Evolutionary conservation across 92 coral and sea anemone species (phyloP).

Genomic region (Siderastrea radians): DNA sequence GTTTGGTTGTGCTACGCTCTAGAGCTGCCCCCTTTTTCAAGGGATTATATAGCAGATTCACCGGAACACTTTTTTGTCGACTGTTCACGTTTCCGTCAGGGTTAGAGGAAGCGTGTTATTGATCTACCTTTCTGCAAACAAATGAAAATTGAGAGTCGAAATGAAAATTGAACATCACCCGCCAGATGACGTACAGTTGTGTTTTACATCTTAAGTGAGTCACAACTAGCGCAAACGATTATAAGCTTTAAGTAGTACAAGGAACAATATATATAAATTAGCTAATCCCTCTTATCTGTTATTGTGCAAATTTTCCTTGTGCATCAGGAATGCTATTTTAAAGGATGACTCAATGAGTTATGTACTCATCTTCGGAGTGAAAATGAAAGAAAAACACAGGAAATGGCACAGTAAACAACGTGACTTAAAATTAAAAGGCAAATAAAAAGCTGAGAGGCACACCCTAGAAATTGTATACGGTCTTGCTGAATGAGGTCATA

Average conservation of each 20-base stretch:
- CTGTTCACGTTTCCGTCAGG: not conserved
- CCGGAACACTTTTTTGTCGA: not conserved
- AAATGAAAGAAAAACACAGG: not conserved
- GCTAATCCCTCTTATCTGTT: not conserved
- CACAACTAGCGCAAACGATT: no score
- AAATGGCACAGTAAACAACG: not conserved
- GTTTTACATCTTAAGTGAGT: no score
- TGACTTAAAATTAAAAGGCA: not conserved
- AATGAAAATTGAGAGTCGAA: no score
- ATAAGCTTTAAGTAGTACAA: no score
- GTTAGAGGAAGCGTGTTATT: not conserved
- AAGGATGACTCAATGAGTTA: not conserved
- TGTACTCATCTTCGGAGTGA: not conserved
- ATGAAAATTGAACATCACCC: no score
- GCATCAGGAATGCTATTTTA: not conserved
- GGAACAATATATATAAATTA: no score
- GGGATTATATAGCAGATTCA: constrained; percentile 4
- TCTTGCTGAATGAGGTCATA: constrained; percentile 8
- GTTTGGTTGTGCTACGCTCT: no score
- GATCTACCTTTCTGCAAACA: no score
- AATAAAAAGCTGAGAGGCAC: not conserved
- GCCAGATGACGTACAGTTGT: no score
- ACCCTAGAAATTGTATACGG: not conserved
- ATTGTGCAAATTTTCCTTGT: constrained; percentile 1
- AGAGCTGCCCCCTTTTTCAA: no score